Evolutionary conservation across 2,888 invertebrate species (phyloP), one percentile per base, ranked within the genome.

Genomic region (Cryptophagus acutangulus): DNA sequence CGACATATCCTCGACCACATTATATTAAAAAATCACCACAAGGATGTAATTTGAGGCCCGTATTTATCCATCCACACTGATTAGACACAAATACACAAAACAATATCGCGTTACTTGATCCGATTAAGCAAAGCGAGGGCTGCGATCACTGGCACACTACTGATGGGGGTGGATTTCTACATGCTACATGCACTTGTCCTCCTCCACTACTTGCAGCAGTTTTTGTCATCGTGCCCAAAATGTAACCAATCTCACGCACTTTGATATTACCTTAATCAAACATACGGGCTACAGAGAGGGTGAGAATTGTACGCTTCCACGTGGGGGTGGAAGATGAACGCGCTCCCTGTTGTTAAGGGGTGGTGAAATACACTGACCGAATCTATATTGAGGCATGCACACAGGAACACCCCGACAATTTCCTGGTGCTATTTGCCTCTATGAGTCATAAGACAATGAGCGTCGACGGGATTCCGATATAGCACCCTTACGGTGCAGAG

Each of bases 241-340:
- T 62, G 59, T 66, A 65, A 63, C 65, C 63, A 66, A 66, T 67
- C 66, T 65, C 62, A 64, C 66, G 65, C 66, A 57, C 57, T 55
- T 54, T 49, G 62, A 66, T 63, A 67, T 69, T 67, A 68, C 66
- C 66, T 67, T 67, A 65, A 66, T 68, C 66, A 63, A 66, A 66
- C 58, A 55, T 57, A 48, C 46, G 33, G 39, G 36, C 33, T n/a
- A n/a, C n/a, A n/a, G n/a, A n/a, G 47, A 35, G 34, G 36, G 4
- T 26, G 35, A 37, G 30, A 41, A 38, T 36, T 45, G 49, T 34
- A 31, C 34, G 31, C 31, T 33, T 39, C 39, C 36, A n/a, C 10
- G n/a, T 33, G 15, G 31, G 25, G 36, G 33, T 40, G 39, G 24
- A 35, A 17, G 17, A 20, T 28, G 20, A 24, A 36, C n/a, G n/a